Base-by-base conservation (phyloP, 2,113 vertebrate species). In the Periophthalmodon schlosseri region DNA sequence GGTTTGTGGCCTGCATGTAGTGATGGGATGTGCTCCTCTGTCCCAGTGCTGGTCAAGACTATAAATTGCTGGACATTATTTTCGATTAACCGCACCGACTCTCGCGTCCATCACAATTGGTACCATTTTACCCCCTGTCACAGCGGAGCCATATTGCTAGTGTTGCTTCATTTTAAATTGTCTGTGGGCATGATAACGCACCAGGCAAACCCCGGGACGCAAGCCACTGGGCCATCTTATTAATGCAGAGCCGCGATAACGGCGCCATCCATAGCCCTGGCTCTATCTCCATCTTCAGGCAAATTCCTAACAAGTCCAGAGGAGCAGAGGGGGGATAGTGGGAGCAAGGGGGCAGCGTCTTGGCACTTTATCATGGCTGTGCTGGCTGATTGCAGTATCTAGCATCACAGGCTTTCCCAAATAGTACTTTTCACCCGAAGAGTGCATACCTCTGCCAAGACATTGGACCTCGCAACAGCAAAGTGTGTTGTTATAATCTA, bases 21-120 rank as follows among this genome's bases (percentile, higher is more conserved):
- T 92, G 89, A 93, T 90, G 80, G 88, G 92, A 89, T 69, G 69
- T 78, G 68, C 89, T 91, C 86, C 68, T 84, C 87, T 85, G 89
- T 92, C 91, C 74, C 84, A 84, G 46, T 66, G 69, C 76, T 72
- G 80, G 84, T 88, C 84, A 79, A 75, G 78, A 88, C 90, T 82
- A 91, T 90, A 92, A 93, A 90, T 92, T 90, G 86, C 85, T 23
- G 70, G 86, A 86, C 86, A 91, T 92, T 92, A 91, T 92, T 93
- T 93, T 86, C 88, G 85, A 92, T 91, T 93, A 91, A 90, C 86
- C 86, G 86, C 69, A 68, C 78, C 82, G 89, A 90, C 89, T 89
- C 75, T 76, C 21, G 21, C 64, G 81, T 77, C 83, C 81, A 24
- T 82, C 81, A 83, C 84, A 81, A 87, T 84, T 86, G 79, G 85